phyloP scores from a whole-genome alignment of 92 coral and sea anemone species.

The Epizoanthus ramosus region DNA sequence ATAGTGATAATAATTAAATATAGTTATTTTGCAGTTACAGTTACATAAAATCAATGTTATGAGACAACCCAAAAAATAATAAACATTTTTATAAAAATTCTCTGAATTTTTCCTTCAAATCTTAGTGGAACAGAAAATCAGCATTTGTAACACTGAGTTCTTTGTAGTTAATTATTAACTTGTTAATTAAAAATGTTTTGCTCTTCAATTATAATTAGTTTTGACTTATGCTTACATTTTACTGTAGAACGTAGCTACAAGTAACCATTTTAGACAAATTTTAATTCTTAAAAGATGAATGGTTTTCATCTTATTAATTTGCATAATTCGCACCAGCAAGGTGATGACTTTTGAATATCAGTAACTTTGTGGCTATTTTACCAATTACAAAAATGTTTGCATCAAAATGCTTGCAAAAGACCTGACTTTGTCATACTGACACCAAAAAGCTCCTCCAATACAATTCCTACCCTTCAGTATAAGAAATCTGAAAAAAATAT shows the following conservation, averaged over 20 bases:
- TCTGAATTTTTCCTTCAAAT: background rate
- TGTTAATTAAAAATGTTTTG: conserved; percentile 18
- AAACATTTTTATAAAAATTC: no score
- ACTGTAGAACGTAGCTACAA: background rate
- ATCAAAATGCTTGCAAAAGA: conserved; percentile 14
- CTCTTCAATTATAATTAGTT: conserved; percentile 13
- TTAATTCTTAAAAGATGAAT: no score
- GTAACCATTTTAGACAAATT: conserved; percentile 17
- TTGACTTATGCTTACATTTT: conserved; percentile 5
- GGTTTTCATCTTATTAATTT: conserved; percentile 19
- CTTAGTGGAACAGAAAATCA: conserved; percentile 20
- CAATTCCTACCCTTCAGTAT: background rate
- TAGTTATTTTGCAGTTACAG: conserved; percentile 11
- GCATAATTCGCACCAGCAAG: conserved; percentile 2
- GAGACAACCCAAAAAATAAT: background rate
- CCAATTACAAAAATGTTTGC: background rate
- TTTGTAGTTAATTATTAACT: conserved; percentile 22
- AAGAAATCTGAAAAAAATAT: background rate
- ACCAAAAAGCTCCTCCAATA: conserved; percentile 15
- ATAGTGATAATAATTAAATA: background rate
- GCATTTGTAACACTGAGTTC: conserved; percentile 20
- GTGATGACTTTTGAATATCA: conserved; percentile 20
- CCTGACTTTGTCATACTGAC: background rate
- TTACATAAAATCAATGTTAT: conserved; percentile 7
- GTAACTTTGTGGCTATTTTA: conserved; percentile 21